These are phyloP conservation scores for Acanthoscelides obtectus DNA, from an alignment of 2,888 invertebrate genomes.

Conservation along the genomic window DNA sequence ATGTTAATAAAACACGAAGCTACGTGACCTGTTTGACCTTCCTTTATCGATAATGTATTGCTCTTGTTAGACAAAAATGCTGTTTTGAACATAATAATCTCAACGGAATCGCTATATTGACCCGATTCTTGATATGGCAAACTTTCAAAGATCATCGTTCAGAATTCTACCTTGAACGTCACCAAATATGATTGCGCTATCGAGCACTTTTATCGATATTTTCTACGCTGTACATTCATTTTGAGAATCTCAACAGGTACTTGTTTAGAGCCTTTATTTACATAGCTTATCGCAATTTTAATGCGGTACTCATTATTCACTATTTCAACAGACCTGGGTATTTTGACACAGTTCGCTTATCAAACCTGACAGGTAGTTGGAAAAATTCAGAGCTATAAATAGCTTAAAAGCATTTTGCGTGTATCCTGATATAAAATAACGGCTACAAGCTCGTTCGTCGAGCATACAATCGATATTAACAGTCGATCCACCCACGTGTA, in stretches of 20 bases:
- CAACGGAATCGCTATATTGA: not conserved
- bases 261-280: not conserved
- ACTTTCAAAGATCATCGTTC: not conserved
- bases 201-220: not conserved
- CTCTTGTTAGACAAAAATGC: not conserved
- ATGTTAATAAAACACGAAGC: conserved; percentile 16
- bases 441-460: not conserved
- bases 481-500: not conserved
- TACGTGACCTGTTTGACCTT: conserved; percentile 17
- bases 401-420: not conserved
- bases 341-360: not conserved
- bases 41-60: conserved; percentile 13
- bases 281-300: not conserved
- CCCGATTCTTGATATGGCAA: not conserved
- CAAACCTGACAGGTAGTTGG: not conserved
- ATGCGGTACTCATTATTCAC: not conserved
- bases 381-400: not conserved
- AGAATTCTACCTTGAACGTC: not conserved
- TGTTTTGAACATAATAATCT: not conserved
- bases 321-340: not conserved
- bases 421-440: not conserved
- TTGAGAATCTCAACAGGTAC: not conserved
- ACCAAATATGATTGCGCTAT: not conserved
- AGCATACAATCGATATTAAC: not conserved
- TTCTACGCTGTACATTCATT: not conserved